Base-by-base conservation (phyloP, 2,113 vertebrate species). In the Galemys pyrenaicus region DNA sequence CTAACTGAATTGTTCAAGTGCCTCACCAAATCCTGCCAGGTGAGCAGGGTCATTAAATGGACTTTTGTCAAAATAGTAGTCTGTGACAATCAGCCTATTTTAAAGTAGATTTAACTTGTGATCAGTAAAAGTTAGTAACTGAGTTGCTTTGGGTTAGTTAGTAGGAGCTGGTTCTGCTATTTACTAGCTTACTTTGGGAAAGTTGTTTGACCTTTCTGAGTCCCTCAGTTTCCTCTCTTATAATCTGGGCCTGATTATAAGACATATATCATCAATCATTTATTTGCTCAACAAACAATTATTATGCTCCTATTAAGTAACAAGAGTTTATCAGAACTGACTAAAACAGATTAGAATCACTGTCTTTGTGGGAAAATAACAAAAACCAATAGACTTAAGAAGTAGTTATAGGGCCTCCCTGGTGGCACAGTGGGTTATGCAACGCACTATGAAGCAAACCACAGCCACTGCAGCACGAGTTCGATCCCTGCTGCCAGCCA, bases 181-280 rank as follows among this genome's bases (percentile, higher is more conserved):
- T n/a, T 54, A 91, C n/a, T 75, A 64, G 75, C 24, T 92, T 88
- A 80, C 15, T 37, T 54, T 87, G 67, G 56, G n/a, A 62, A 77
- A 80, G 35, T 28, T n/a, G 54, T 26, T 46, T 68, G 60, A 35
- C 5, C 2, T 39, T 77, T 86, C 44, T 41, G 54, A 68, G 28
- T 75, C 75, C 30, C 44, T 91, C 54, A 58, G 44, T 70, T 91
- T 74, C 54, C 19, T 81, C 15, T 20, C 80, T 60, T 74, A 26
- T 64, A 32, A 58, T 58, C 56, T 49, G 60, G 24, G 44, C 74
- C 11, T 30, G 67, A 46, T 28, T 77, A 75, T 37, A 85, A 77
- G 37, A 58, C n/a, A 26, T 28, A 71, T 7, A 67, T 87, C 17
- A 32, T 9, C 54, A 22, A 7, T 68, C 17, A 35, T 44, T 64